Evolutionary conservation across 2,888 invertebrate species (phyloP).

Genomic region (Bellardia bayeri): DNA sequence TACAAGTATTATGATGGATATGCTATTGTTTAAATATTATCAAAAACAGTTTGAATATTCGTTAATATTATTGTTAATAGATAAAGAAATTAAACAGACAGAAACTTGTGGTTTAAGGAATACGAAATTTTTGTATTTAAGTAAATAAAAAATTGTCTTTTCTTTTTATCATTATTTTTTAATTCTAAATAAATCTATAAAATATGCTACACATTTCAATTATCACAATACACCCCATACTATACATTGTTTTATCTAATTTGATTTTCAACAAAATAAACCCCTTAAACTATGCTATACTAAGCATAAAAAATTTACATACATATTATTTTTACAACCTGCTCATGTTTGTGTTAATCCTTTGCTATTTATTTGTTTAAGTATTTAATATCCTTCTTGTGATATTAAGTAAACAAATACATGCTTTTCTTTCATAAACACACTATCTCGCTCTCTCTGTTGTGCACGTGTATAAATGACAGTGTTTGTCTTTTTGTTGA

Average conservation of each 20-base stretch:
- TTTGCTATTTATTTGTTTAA: slow-evolving; percentile 55
- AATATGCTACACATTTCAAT: slow-evolving; percentile 8
- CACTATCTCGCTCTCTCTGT: not conserved
- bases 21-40: too few species aligned
- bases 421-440: not conserved
- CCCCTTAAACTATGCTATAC: slow-evolving; percentile 33
- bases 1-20: too few species aligned
- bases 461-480: slow-evolving; percentile 7
- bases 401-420: slow-evolving; percentile 22
- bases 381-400: slow-evolving; percentile 55
- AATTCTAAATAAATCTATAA: not conserved
- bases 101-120: too few species aligned
- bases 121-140: too few species aligned
- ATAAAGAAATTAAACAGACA: too few species aligned
- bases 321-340: slow-evolving; percentile 15
- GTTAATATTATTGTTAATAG: too few species aligned
- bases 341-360: slow-evolving; percentile 20
- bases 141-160: too few species aligned
- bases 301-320: not conserved
- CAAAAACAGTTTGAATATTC: too few species aligned
- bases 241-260: slow-evolving; percentile 7
- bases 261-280: slow-evolving; percentile 1
- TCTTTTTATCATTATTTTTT: too few species aligned
- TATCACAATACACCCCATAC: slow-evolving; percentile 1
- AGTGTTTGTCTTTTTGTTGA: slow-evolving; percentile 59